Evolutionary conservation across 2,113 vertebrate genomes (phyloP).

Genomic region (Oenanthe melanoleuca): DNA sequence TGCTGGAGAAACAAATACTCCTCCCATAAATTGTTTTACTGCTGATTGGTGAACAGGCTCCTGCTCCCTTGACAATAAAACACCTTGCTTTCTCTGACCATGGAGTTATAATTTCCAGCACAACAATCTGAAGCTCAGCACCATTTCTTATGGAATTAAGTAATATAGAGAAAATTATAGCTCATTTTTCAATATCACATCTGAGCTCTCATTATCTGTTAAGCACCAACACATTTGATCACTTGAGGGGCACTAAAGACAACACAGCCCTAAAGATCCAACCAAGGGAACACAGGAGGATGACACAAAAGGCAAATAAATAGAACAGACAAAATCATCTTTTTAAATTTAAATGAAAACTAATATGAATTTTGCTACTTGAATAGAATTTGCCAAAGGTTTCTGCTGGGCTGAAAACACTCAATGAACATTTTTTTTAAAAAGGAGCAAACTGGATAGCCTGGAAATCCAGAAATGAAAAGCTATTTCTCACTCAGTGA

Average conservation of each 20-base stretch:
- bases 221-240: neutral
- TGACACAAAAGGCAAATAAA: neutral
- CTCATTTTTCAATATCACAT: neutral
- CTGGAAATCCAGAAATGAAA: conserved; percentile 11
- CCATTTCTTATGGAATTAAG: conserved; percentile 1
- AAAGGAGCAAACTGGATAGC: neutral
- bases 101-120: neutral
- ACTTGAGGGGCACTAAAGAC: neutral
- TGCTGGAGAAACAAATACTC: conserved; percentile 49
- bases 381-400: neutral
- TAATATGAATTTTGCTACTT: neutral
- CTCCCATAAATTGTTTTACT: conserved; percentile 52
- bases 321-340: neutral
- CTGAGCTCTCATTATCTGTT: neutral
- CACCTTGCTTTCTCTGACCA: neutral
- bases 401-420: neutral
- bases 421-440: neutral
- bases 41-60: conserved; percentile 2
- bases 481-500: conserved; percentile 17
- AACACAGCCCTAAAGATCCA: neutral
- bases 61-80: conserved; percentile 5
- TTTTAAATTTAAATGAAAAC: neutral
- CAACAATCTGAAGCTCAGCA: neutral
- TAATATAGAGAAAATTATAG: neutral
- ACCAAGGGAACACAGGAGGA: neutral